Evolutionary conservation across 2,888 invertebrate species (phyloP).

Genomic region (Nomada hirtipes): DNA sequence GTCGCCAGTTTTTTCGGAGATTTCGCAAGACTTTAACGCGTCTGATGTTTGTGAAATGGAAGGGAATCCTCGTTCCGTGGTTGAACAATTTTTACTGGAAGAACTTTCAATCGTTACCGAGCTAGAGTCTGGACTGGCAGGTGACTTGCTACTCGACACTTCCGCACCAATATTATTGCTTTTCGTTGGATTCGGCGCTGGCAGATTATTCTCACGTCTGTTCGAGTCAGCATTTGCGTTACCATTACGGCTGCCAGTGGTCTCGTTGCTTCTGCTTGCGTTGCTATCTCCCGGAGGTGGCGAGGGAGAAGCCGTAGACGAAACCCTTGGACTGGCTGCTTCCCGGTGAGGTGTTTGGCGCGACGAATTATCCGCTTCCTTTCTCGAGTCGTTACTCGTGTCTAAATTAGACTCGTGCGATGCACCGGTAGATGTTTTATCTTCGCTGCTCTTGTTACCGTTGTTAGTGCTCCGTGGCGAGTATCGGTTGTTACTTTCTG

Average conservation of each 20-base stretch:
- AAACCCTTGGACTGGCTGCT: slow-evolving; percentile 77
- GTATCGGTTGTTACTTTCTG: slow-evolving; percentile 49
- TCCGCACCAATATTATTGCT: slow-evolving; percentile 53
- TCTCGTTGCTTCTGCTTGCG: slow-evolving; percentile 30
- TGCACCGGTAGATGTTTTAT: slow-evolving; percentile 17
- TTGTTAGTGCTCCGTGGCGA: slow-evolving; percentile 37
- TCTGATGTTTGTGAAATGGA: slow-evolving; percentile 41
- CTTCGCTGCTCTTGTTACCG: slow-evolving; percentile 16
- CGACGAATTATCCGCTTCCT: slow-evolving; percentile 39
- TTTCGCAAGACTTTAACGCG: slow-evolving; percentile 35
- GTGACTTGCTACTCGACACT: slow-evolving; percentile 74
- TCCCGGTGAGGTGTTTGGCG: slow-evolving; percentile 62
- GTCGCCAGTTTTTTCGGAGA: slow-evolving; percentile 29
- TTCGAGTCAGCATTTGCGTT: slow-evolving; percentile 32
- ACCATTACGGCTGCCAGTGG: background rate
- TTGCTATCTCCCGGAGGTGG: slow-evolving; percentile 70
- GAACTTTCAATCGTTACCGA: slow-evolving; percentile 72
- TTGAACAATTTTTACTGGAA: slow-evolving; percentile 41
- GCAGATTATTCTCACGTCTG: slow-evolving; percentile 38
- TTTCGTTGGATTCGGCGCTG: slow-evolving; percentile 43
- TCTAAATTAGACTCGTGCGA: slow-evolving; percentile 36
- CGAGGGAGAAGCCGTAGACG: slow-evolving; percentile 78
- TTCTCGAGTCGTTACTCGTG: slow-evolving; percentile 39
- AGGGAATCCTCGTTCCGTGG: slow-evolving; percentile 46
- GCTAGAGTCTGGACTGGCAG: slow-evolving; percentile 79